Evolutionary conservation across 2,888 invertebrate genomes (phyloP), one percentile per base, ranked within the genome.

Genomic region (Pristionchus exspectatus): DNA sequence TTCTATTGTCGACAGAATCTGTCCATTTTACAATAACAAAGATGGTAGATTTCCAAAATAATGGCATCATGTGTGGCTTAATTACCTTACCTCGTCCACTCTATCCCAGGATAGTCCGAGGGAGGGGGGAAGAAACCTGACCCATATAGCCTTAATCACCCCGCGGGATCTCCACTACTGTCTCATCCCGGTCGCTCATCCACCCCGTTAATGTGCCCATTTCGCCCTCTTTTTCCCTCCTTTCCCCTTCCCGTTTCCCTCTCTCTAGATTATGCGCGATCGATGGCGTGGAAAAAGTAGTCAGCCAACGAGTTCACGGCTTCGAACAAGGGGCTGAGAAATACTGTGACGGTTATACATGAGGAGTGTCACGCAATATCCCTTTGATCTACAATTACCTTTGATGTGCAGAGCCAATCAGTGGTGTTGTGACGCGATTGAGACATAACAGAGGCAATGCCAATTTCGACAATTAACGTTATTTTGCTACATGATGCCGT

Each of bases 121-220:
- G 59, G 59, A 18, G 3, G 59, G 59, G 59, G 59, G 59, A 24
- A 21, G 27, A 81, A 81, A 81, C 50, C 81, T 81, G 81, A 81
- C 81, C 81, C 50, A 81, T 54, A 81, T 81, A 81, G 81, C 44
- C 81, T 24, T 50, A 81, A 81, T 81, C 81, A 81, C 81, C 50
- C 27, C 54, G 16, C 81, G 81, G n/a, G 81, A 81, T 81, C 81
- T 77, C 24, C 27, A 30, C 72, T 27, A 24, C 14, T 81, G 50
- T 81, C 81, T 50, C 81, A 74, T 81, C 44, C 27, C 81, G 38
- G 38, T 72, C 72, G 24, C 24, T 77, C 44, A 24, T 44, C 77
- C 50, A n/a, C 50, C 81, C 50, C 81, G 44, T 54, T 81, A 50
- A 50, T 81, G 81, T 81, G 81, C 50, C 81, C 81, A 81, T 81